Conservation (phyloP, 2,113 vertebrate genomes). For the Candoia aspera region DNA sequence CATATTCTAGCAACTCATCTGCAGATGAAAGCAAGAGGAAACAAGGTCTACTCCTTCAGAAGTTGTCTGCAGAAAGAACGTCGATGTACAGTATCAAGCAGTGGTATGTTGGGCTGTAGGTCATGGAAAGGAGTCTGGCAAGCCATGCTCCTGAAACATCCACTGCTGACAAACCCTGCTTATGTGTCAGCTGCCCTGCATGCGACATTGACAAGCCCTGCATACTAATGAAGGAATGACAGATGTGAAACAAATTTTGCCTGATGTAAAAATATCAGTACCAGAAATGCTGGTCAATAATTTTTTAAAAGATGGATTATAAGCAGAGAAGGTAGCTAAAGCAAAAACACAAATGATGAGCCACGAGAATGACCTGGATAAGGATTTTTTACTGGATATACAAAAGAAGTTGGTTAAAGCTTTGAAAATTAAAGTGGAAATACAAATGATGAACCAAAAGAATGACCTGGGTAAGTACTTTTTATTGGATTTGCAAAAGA, state of each 20-base stretch:
- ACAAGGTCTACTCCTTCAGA: slow-evolving; percentile 9
- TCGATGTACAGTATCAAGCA: background rate
- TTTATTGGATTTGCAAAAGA: background rate
- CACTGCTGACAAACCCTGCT: background rate
- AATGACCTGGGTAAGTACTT: background rate
- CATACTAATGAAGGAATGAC: background rate
- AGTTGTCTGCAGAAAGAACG: background rate
- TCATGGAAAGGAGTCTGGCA: background rate
- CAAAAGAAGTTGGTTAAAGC: background rate
- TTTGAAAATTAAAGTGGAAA: background rate
- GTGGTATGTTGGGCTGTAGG: background rate
- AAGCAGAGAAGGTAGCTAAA: background rate
- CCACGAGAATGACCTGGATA: background rate
- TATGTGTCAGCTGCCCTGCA: background rate
- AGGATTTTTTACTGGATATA: too few relatives aligned
- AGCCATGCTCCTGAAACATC: too few relatives aligned
- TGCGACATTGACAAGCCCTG: background rate
- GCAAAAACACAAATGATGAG: background rate
- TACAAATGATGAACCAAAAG: background rate
- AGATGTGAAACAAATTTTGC: background rate
- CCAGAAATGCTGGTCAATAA: background rate
- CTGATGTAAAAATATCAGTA: background rate
- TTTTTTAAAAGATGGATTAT: background rate
- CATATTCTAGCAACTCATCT: slow-evolving; percentile 95
- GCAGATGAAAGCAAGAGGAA: slow-evolving; percentile 39